Base-by-base conservation (phyloP, 2,888 invertebrate genomes). In the Sarcophaga carnaria region DNA sequence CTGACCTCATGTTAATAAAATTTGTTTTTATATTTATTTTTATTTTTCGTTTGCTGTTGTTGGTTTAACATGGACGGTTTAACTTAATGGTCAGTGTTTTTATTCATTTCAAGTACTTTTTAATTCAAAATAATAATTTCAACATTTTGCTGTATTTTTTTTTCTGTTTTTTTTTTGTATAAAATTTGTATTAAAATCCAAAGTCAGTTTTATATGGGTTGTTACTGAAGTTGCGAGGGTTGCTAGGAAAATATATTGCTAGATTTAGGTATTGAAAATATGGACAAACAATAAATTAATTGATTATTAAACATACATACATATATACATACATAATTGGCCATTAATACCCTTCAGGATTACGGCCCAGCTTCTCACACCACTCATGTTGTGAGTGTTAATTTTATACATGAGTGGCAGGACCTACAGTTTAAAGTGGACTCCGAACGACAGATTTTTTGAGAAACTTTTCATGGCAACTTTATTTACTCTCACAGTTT, bases 81-180 rank as follows among this genome's bases (percentile, higher is more conserved):
- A 84, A 87, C 87, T 87, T 84, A 82, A 84, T 87, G 87, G 87
- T 87, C 87, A 87, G 87, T 87, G 87, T 87, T 87, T 87, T 87
- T 27, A 84, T 87, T 87, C 81, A 67, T 84, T 87, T 87, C 84
- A 84, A 87, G 87, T 84, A 82, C 84, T 87, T 87, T 86, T 87
- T 87, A 82, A 87, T 87, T 87, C 60, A 82, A 87, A 85, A 84
- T 87, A 87, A 81, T 87, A 82, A 87, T 84, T 84, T 82, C 84
- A 87, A 84, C 81, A 87, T 84, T 84, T 87, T 84, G 77, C 74
- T 80, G 54, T 81, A 37, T 62, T 80, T 78, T 20, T 20, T 20
- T 1, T 20, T 62, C 64, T 17, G 27, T 45, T 6, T 22, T 60
- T 20, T 78, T 70, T 72, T 59, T 59, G 22, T 77, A 22, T 54